A percentile compares a stretch with the other conserved stretches of the same genome.
Evolutionary conservation across 2,797 vertebrate species (phyloP).

Genomic region (Eidolon dupreanum): DNA sequence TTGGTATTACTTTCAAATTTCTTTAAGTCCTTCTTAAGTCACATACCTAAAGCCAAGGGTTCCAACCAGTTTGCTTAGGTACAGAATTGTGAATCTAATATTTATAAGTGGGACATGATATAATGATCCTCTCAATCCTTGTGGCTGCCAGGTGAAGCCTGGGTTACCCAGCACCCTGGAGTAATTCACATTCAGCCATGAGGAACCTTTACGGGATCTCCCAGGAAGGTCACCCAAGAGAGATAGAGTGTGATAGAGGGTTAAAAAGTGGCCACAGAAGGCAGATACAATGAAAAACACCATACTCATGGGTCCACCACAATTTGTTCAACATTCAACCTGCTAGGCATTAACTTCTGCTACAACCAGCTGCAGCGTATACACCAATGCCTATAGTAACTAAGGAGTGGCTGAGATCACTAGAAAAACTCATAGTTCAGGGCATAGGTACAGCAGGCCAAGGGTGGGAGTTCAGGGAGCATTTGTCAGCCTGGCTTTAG

Average conservation of each 20-base stretch:
- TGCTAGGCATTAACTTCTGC: neutral
- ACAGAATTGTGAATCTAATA: neutral
- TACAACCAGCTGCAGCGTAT: neutral
- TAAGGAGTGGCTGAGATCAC: neutral
- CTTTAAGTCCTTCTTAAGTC: neutral
- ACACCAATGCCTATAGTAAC: neutral
- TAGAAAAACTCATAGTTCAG: neutral
- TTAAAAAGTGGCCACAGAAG: neutral
- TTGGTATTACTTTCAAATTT: neutral
- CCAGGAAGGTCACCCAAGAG: neutral
- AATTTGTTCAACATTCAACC: neutral
- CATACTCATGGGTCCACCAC: neutral
- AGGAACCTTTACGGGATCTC: neutral
- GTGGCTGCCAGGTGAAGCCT: neutral
- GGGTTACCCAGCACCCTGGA: neutral
- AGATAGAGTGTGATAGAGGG: neutral
- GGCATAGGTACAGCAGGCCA: neutral
- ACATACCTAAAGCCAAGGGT: neutral
- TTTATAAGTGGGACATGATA: neutral
- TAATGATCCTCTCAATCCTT: neutral
- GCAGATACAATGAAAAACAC: neutral
- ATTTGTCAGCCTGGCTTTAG: neutral
- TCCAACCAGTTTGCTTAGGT: neutral
- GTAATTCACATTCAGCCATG: neutral
- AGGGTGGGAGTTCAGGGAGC: neutral